Evolutionary conservation across 2,888 invertebrate genomes (phyloP), one percentile per base, ranked within the genome.

Genomic region (Aquatica leii): DNA sequence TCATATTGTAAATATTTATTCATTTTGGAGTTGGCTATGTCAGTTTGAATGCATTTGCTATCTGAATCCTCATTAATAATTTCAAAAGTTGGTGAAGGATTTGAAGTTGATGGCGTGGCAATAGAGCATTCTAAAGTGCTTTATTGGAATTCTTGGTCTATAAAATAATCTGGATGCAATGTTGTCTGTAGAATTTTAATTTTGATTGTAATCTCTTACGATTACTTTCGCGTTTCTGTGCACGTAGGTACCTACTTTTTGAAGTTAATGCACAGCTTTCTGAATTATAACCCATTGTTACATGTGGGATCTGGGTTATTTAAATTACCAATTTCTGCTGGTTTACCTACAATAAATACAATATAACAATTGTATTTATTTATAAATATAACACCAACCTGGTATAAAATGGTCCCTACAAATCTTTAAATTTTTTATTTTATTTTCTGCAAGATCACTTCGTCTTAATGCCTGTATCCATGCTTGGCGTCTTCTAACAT

Each of bases 371-470:
- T 24, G 41, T 24, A 24, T 4, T 24, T 24, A 24, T 4, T 24
- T 24, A 6, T 24, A 24, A 24, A 24, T 24, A 2, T 37, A 37
- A 8, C 2, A 3, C n/a, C 9, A 37, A 46, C 46, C 46, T 46
- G 5, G n/a, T 11, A 46, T 46, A 46, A 46, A 46, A 20, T 46
- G 46, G 17, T 46, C 46, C 17, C 17, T 17, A n/a, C 46, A 46
- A 46, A 46, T 46, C 18, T 18, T 17, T 5, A 18, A 5, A 46
- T 46, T 46, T 6, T 46, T 46, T 18, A 46, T 46, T 46, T 46
- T 46, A 11, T 17, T 18, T 11, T 17, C 18, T 41, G 41, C 12
- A 12, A 46, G 8, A 46, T 46, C 46, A n/a, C 6, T n/a, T 6
- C 46, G 17, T 9, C 20, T 17, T 46, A 46, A 15, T 46, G 46